phyloP scores from a whole-genome alignment of 2,113 vertebrate genomes.

The Oenanthe melanoleuca region DNA sequence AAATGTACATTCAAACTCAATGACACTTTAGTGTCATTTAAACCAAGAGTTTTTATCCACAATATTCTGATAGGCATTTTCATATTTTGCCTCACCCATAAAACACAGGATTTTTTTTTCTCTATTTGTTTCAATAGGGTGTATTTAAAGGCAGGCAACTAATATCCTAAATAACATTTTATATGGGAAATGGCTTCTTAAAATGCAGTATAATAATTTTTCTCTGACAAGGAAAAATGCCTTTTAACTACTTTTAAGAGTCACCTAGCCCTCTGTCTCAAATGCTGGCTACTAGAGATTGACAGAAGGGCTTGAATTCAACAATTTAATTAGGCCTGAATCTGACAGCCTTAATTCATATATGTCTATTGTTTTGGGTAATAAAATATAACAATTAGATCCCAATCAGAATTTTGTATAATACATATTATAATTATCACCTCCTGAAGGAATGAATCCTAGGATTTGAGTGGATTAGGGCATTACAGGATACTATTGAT shows the following conservation, averaged over 20 bases:
- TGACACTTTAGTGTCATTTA: not conserved
- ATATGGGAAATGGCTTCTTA: not conserved
- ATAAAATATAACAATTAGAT: not conserved
- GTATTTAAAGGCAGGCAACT: not conserved
- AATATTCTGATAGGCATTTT: not conserved
- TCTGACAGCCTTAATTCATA: not conserved
- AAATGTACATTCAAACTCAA: not conserved
- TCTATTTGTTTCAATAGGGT: not conserved
- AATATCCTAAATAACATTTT: not conserved
- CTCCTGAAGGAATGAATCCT: not conserved
- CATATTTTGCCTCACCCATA: not conserved
- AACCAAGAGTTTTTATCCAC: not conserved
- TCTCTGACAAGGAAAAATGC: not conserved
- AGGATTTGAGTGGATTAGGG: not conserved
- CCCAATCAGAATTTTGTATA: not conserved
- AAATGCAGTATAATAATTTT: not conserved
- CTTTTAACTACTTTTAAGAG: not conserved
- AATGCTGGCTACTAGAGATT: not conserved
- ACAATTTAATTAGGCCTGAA: not conserved
- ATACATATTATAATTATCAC: not conserved
- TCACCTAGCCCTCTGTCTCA: not conserved
- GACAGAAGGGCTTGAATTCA: not conserved
- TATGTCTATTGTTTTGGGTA: not conserved
- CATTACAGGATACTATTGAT: not conserved
- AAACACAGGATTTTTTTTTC: not conserved